A percentile compares a stretch with the other conserved stretches of the same genome.
Conservation (phyloP, 1,140 invertebrate species). For the Procambarus clarkii region DNA sequence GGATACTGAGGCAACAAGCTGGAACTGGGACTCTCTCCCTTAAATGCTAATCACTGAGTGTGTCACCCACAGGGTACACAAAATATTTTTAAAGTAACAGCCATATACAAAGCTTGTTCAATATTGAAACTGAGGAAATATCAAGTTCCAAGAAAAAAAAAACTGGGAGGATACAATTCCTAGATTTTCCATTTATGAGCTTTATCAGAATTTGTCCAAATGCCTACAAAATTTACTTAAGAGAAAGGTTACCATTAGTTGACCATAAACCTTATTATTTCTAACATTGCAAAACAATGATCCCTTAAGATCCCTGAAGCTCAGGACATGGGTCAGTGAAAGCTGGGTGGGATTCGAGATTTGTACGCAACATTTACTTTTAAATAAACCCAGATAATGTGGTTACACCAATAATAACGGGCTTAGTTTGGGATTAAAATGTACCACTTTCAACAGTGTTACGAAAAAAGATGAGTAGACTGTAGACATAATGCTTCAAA, state of each 20-base stretch:
- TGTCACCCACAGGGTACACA: constrained; percentile 18
- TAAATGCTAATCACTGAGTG: constrained; percentile 63
- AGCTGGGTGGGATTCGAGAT: neutral
- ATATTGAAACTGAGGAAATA: neutral
- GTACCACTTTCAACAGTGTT: neutral
- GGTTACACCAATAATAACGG: neutral
- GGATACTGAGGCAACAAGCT: constrained; percentile 34
- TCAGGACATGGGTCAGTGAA: neutral
- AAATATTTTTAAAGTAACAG: constrained; percentile 18
- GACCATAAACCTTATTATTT: neutral
- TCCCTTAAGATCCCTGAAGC: neutral
- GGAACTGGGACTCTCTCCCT: constrained; percentile 44
- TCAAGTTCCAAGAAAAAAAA: neutral
- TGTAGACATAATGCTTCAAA: neutral
- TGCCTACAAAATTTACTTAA: neutral
- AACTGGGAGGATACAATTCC: neutral
- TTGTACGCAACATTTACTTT: neutral
- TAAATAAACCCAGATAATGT: neutral
- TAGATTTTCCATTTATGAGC: neutral
- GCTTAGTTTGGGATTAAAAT: neutral
- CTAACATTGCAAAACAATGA: neutral
- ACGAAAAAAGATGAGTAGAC: neutral
- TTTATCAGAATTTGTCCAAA: neutral
- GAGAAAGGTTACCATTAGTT: neutral
- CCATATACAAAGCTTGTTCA: constrained; percentile 59